phyloP scores from a whole-genome alignment of 1,140 invertebrate genomes.

The Drosophila fuyamai region DNA sequence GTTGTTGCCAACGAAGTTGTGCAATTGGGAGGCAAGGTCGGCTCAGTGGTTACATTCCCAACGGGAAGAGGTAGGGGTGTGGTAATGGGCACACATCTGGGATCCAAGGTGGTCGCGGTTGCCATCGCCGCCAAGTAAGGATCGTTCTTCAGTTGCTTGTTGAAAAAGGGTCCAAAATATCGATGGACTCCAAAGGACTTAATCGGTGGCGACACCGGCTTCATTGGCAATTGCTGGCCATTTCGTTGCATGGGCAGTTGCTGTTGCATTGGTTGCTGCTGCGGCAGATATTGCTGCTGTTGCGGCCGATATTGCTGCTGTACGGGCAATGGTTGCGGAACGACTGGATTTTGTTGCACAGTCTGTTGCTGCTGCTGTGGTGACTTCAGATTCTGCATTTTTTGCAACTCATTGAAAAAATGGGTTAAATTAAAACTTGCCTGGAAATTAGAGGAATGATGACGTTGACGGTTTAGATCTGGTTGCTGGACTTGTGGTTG shows the following conservation, averaged over 20 bases:
- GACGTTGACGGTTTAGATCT: neutral
- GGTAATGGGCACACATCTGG: slow-evolving; percentile 50
- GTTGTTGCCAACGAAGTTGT: neutral
- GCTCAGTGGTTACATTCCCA: neutral
- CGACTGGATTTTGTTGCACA: neutral
- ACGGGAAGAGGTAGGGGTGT: neutral
- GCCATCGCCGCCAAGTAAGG: slow-evolving; percentile 15
- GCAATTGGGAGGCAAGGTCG: neutral
- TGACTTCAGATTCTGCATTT: slow-evolving; percentile 32
- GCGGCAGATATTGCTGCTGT: slow-evolving; percentile 13
- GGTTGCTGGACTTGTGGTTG: slow-evolving; percentile 5
- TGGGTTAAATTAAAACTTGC: slow-evolving; percentile 53
- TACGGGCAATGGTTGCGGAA: neutral
- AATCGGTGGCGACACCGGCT: neutral
- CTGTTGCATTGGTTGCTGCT: slow-evolving; percentile 7
- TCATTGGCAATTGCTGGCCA: slow-evolving; percentile 2
- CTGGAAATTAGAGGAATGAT: slow-evolving; percentile 19
- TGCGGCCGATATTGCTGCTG: neutral
- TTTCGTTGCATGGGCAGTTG: slow-evolving; percentile 2
- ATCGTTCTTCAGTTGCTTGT: slow-evolving; percentile 32
- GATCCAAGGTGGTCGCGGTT: slow-evolving; percentile 38
- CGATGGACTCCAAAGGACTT: slow-evolving; percentile 32
- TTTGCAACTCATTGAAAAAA: slow-evolving; percentile 51
- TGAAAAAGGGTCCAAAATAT: slow-evolving; percentile 30
- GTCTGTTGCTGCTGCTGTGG: slow-evolving; percentile 7